Percentiles rank a stretch among this genome's conserved stretches.
These are phyloP conservation scores for Aphelenchoides avenae DNA, from an alignment of 1,140 invertebrate species.

Conservation along the genomic window DNA sequence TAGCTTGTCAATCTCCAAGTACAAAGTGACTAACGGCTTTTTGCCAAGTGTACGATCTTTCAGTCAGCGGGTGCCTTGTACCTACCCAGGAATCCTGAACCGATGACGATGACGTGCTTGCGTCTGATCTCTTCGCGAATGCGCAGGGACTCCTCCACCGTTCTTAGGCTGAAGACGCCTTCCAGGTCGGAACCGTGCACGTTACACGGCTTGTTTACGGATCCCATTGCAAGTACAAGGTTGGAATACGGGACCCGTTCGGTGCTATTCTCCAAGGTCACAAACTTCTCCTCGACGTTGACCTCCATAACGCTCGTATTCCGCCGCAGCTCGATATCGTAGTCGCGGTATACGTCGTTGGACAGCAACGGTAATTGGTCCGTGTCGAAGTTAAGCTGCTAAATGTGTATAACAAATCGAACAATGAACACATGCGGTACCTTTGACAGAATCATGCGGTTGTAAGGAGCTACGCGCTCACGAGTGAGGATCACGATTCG, in stretches of 20 bases:
- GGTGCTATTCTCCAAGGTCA: conserved; percentile 1
- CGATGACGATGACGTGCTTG: conserved; percentile 9
- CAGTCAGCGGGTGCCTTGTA: no score
- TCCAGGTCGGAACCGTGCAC: conserved; percentile 2
- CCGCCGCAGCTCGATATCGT: background rate
- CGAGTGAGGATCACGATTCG: conserved; percentile 5
- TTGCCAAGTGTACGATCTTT: no score
- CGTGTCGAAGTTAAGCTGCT: conserved; percentile 3
- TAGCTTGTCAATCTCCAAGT: conserved; percentile 5
- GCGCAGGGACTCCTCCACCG: conserved; percentile 2
- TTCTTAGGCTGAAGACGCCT: conserved; percentile 6
- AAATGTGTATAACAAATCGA: background rate
- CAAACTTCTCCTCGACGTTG: conserved; percentile 4
- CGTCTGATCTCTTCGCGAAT: background rate
- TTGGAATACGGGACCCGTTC: background rate
- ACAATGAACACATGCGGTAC: background rate
- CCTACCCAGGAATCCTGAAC: conserved; percentile 13
- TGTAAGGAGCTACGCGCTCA: conserved; percentile 4
- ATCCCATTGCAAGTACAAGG: conserved; percentile 4
- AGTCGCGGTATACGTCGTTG: conserved; percentile 3
- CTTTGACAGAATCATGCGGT: conserved; percentile 7
- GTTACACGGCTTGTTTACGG: background rate
- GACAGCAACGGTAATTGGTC: background rate
- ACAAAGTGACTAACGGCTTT: no score
- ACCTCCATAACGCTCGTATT: background rate